Evolutionary conservation across 2,888 invertebrate species (phyloP), one percentile per base, ranked within the genome.

Genomic region (Athrips mouffetella): DNA sequence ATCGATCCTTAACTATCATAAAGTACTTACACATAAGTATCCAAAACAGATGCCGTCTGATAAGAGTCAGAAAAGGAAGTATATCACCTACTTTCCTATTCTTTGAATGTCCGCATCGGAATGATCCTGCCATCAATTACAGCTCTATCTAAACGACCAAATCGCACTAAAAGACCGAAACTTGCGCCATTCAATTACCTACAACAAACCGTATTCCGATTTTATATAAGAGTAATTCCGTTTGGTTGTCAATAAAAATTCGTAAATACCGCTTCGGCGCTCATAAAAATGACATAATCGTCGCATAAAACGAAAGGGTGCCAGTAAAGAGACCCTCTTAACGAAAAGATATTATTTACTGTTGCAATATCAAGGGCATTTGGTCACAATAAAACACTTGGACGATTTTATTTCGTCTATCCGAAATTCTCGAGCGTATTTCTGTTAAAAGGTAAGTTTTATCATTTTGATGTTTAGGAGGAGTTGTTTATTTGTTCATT

Each of bases 251-350:
- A 71, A 80, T 80, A 79, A 80, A 75, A 76, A 73, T 71, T 66
- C 70, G 70, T 67, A 75, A 77, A 77, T 75, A 73, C 66, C 70
- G 62, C 68, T 60, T 65, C 64, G 76, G 65, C 65, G 67, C 60
- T 70, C 79, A 76, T 85, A 85, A 85, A 85, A 81, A 71, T 79
- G 80, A 80, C 76, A 80, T 82, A 82, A 84, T 80, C 80, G 76
- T 67, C 66, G 70, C 70, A 80, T 82, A 80, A 81, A 84, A 77
- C 58, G 80, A 78, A 83, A 80, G 83, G 84, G 79, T 81, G 71
- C 76, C 80, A 73, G 81, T 84, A 83, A 85, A 83, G 67, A 54
- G 69, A 62, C 73, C 78, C 80, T 73, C 80, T 76, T 76, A 80
- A 74, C 75, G 74, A 70, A 27, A 76, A 76, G 61, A 80, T 81